Base-by-base conservation (phyloP, 2,113 vertebrate species). In the Dromaius novaehollandiae region DNA sequence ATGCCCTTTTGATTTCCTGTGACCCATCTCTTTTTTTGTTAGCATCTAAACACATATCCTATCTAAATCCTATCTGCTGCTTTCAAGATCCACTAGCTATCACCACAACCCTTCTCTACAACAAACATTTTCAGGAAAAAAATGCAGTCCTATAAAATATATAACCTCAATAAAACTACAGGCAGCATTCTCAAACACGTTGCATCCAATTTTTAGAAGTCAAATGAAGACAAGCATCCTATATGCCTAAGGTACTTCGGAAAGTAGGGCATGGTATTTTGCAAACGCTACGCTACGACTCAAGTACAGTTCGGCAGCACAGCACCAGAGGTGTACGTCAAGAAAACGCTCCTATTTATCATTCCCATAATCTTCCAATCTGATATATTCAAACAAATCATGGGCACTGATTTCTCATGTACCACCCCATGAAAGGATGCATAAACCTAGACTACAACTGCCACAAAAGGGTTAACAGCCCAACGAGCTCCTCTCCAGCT, bases 401-500 rank as follows among this genome's bases (percentile, higher is more conserved):
- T 8, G 64, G 25, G 38, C 0, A 0, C 17, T 12, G 63, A 85
- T 51, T 79, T 85, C 75, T 91, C 58, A 46, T 11, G 8, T 28
- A 32, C 34, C 19, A 66, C 66, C 15, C 55, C 4, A 46, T 1
- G 50, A 40, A 58, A 93, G 48, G 68, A 73, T 26, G 53, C 63
- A 73, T 6, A 77, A 58, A n/a, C 5, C 38, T 21, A 13, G 13
- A 77, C 20, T 0, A 6, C 63, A 60, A 79, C 51, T 71, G 90
- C 34, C 55, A 86, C 1, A 40, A 46, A 86, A 63, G 86, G 55
- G 95, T 96, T 96, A 96, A 95, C 7, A 92, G 88, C 71, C 50
- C 88, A 44, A 80, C 30, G 9, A 40, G 85, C 88, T 90, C 85
- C 85, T 96, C 56, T 96, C 96, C 96, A 96, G 96, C 96, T 93